Evolutionary conservation across 2,113 vertebrate species (phyloP).

Genomic region (Chaenocephalus aceratus): DNA sequence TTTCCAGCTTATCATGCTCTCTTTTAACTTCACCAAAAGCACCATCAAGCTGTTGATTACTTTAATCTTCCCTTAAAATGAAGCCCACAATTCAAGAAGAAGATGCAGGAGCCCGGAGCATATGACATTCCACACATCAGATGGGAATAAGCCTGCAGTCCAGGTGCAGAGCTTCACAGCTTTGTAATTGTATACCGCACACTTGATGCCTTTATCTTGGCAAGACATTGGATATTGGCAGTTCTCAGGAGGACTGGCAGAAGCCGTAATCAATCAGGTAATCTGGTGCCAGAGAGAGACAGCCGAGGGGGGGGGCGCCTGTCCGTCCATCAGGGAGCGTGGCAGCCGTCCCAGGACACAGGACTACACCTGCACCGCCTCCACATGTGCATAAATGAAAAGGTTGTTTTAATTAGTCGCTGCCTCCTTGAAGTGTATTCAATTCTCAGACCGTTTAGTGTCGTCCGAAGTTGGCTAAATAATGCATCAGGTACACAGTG

Average conservation of each 20-base stretch:
- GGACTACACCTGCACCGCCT: conserved; percentile 39
- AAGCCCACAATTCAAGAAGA: conserved; percentile 52
- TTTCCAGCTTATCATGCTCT: conserved; percentile 48
- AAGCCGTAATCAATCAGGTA: conserved; percentile 78
- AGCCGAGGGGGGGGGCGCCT: conserved; percentile 60
- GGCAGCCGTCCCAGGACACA: conserved; percentile 44
- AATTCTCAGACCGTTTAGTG: conserved; percentile 57
- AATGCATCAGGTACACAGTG: conserved; percentile 63
- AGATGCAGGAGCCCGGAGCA: conserved; percentile 9
- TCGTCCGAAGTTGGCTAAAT: conserved; percentile 76
- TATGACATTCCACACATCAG: conserved; percentile 17
- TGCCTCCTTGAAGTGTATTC: conserved; percentile 67
- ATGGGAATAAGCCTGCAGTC: conserved; percentile 15
- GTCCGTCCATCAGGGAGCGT: conserved; percentile 69
- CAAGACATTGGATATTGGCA: conserved; percentile 72
- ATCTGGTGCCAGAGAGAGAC: conserved; percentile 72
- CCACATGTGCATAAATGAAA: conserved; percentile 72
- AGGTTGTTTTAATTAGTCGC: conserved; percentile 77
- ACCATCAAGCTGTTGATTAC: conserved; percentile 45
- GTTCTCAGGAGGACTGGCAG: conserved; percentile 77
- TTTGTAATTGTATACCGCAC: conserved; percentile 53
- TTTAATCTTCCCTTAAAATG: conserved; percentile 68
- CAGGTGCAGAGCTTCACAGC: conserved; percentile 25
- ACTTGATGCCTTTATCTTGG: conserved; percentile 78
- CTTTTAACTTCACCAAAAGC: conserved; percentile 65